phyloP scores from a whole-genome alignment of 2,797 vertebrate species.

The Pygocentrus nattereri region DNA sequence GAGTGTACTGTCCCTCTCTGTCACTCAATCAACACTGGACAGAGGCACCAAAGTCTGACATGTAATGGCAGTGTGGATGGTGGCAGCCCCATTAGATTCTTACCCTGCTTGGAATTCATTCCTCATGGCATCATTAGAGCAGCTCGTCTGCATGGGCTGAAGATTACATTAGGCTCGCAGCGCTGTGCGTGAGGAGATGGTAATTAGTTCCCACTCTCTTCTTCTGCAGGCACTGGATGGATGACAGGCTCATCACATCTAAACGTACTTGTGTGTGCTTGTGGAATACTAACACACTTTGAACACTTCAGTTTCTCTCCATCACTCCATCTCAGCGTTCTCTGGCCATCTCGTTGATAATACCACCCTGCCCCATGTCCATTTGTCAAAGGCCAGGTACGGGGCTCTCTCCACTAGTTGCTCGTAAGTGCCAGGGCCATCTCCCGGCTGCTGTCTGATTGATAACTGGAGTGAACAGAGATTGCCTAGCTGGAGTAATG shows the following conservation, averaged over 20 bases:
- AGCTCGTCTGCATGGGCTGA: slow-evolving; percentile 61
- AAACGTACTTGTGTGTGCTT: slow-evolving; percentile 66
- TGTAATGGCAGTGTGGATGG: slow-evolving; percentile 47
- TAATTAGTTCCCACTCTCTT: slow-evolving; percentile 60
- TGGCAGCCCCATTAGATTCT: slow-evolving; percentile 51
- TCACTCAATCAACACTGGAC: slow-evolving; percentile 56
- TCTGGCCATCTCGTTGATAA: slow-evolving; percentile 60
- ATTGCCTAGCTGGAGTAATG: slow-evolving; percentile 33
- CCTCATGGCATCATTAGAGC: slow-evolving; percentile 59
- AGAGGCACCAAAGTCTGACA: slow-evolving; percentile 50
- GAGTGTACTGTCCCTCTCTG: slow-evolving; percentile 16
- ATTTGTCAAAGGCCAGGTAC: slow-evolving; percentile 71
- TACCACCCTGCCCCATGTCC: slow-evolving; percentile 51
- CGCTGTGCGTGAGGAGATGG: slow-evolving; percentile 57
- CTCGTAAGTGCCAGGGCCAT: slow-evolving; percentile 38
- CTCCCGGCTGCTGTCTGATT: slow-evolving; percentile 35
- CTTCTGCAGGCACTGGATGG: slow-evolving; percentile 62
- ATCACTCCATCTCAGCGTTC: slow-evolving; percentile 56
- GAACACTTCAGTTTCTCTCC: slow-evolving; percentile 66
- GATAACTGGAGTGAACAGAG: slow-evolving; percentile 38
- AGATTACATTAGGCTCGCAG: slow-evolving; percentile 56
- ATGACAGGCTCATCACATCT: slow-evolving; percentile 70
- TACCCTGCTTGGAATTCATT: slow-evolving; percentile 60
- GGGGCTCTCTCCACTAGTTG: slow-evolving; percentile 68
- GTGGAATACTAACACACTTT: slow-evolving; percentile 63